Evolutionary conservation across 2,888 invertebrate species (phyloP).

Genomic region (Antitype chi): DNA sequence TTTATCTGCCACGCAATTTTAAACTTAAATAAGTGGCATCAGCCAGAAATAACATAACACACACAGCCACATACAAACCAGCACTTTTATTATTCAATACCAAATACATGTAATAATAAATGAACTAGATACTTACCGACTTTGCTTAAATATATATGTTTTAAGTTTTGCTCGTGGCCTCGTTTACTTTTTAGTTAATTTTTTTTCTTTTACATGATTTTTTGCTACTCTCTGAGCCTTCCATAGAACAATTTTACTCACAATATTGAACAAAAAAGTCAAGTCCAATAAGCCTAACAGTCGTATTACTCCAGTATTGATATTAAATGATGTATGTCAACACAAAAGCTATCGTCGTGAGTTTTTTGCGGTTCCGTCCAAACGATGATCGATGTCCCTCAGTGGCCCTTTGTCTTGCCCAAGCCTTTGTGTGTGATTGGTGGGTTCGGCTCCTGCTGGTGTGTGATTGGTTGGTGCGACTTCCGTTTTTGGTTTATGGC

Average conservation of each 20-base stretch:
- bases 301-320: conserved; percentile 41
- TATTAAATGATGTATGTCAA: conserved; percentile 58
- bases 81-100: no score
- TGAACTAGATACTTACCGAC: no score
- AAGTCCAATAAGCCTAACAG: neutral
- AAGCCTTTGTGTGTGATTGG: conserved; percentile 62
- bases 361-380: conserved; percentile 47
- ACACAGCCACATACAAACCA: no score
- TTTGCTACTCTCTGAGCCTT: neutral
- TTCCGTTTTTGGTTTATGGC: conserved; percentile 62
- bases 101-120: no score
- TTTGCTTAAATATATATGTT: no score
- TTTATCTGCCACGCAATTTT: neutral
- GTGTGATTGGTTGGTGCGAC: conserved; percentile 51
- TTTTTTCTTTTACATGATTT: neutral
- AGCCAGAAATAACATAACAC: neutral
- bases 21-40: neutral
- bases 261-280: neutral
- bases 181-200: neutral
- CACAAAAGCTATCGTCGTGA: conserved; percentile 11
- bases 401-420: conserved; percentile 61
- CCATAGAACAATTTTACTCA: neutral
- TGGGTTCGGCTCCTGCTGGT: conserved; percentile 38
- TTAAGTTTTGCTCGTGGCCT: no score
- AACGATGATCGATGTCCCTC: conserved; percentile 67